Base-by-base conservation (phyloP, 2,797 vertebrate species). In the Sciurus carolinensis region DNA sequence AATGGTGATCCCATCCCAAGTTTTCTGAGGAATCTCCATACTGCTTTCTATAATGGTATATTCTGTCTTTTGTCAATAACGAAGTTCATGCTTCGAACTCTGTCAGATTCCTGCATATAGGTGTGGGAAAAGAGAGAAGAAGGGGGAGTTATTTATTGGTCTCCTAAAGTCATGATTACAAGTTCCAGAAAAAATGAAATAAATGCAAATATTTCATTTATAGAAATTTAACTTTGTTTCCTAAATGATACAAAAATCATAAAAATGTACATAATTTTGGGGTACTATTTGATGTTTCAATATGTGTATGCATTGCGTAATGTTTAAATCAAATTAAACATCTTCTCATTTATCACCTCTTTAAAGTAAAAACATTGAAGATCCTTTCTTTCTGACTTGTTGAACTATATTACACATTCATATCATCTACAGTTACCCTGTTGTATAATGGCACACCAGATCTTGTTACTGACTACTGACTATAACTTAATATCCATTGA, bases 151-250 rank as follows among this genome's bases (percentile, higher is more conserved):
- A 20, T 69, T 77, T 77, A 54, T 54, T 80, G 57, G 10, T 30
- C 18, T 2, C 47, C 12, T 71, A 81, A 54, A 89, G 4, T 17
- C 28, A 91, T 8, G 93, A 33, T 42, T 26, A 87, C 9, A 66
- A 81, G 22, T 42, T 89, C 18, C 28, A 82, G 36, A 69, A 81
- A 91, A 90, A 50, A 28, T 44, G 8, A 88, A 95, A 86, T 67
- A 62, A 82, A 52, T 66, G 8, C 33, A n/a, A 76, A 6, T 12
- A 42, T 81, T 75, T 91, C 3, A 71, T 71, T 82, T 67, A 47
- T 52, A 66, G 33, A 20, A 66, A 54, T 18, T 73, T 33, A 73
- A 54, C 26, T 39, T 80, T 57, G 36, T 36, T 80, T 28, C 28
- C 20, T 47, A 82, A 50, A 24, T n/a, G 39, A 18, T 71, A 71